phyloP scores from a whole-genome alignment of 2,888 invertebrate genomes.

The Perdita meconis region DNA sequence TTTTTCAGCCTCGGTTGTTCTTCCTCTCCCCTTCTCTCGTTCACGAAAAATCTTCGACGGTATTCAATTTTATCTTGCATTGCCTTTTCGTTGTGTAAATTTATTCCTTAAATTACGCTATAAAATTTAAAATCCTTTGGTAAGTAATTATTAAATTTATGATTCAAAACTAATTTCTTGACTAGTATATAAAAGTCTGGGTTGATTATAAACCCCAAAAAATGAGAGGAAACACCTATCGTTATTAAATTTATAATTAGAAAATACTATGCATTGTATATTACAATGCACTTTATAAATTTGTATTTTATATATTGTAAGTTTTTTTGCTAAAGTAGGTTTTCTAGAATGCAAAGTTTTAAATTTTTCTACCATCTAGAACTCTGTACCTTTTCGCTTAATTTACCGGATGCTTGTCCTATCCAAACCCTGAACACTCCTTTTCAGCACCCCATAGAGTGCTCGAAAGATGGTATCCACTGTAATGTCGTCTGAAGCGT shows the following conservation, averaged over 20 bases:
- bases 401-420: not conserved
- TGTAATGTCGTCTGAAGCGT: slow-evolving; percentile 51
- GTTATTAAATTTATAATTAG: no score
- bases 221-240: no score
- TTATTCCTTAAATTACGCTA: slow-evolving; percentile 2
- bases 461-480: slow-evolving; percentile 33
- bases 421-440: not conserved
- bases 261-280: no score
- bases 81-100: not conserved
- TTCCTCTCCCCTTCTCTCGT: not conserved
- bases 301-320: not conserved
- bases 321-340: no score
- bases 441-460: slow-evolving; percentile 24
- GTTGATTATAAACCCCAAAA: no score
- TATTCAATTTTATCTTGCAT: not conserved
- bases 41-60: not conserved
- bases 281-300: no score
- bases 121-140: no score
- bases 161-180: no score
- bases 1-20: not conserved
- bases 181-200: no score
- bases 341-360: not conserved
- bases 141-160: no score
- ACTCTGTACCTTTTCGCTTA: not conserved
- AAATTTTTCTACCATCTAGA: not conserved